Percentiles rank a stretch among this genome's conserved stretches.
Evolutionary conservation across 2,888 invertebrate species (phyloP).

Genomic region (Ernsta delagoae): DNA sequence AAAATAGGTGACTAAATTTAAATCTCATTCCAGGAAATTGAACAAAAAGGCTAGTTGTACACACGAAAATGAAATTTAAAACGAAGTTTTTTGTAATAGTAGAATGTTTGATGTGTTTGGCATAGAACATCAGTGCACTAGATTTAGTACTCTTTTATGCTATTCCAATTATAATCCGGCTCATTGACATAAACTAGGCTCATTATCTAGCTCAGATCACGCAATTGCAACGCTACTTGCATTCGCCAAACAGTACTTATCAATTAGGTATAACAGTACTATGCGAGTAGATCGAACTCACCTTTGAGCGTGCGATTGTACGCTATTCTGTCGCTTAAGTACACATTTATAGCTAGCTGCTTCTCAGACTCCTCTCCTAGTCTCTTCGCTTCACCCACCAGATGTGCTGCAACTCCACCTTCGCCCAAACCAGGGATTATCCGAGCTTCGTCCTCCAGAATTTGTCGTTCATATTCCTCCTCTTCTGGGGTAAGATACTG

Average conservation of each 20-base stretch:
- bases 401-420: slow-evolving; percentile 86
- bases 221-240: slow-evolving; percentile 28
- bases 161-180: background rate
- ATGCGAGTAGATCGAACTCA: slow-evolving; percentile 42
- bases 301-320: slow-evolving; percentile 92
- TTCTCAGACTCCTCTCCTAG: slow-evolving; percentile 89
- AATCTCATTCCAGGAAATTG: no score
- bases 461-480: slow-evolving; percentile 75
- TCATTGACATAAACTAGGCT: slow-evolving; percentile 17
- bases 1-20: no score
- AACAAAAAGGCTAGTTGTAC: no score
- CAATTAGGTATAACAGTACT: slow-evolving; percentile 42
- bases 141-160: background rate
- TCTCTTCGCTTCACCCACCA: slow-evolving; percentile 87
- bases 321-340: slow-evolving; percentile 94
- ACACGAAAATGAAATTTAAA: no score
- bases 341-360: slow-evolving; percentile 94
- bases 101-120: no score
- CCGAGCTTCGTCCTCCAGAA: slow-evolving; percentile 86
- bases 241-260: slow-evolving; percentile 25
- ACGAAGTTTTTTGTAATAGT: no score
- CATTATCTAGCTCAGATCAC: slow-evolving; percentile 16
- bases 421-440: slow-evolving; percentile 90
- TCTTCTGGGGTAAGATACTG: slow-evolving; percentile 52
- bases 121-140: no score